phyloP scores from a whole-genome alignment of 1,140 invertebrate genomes.

The Neodiprion virginianus region DNA sequence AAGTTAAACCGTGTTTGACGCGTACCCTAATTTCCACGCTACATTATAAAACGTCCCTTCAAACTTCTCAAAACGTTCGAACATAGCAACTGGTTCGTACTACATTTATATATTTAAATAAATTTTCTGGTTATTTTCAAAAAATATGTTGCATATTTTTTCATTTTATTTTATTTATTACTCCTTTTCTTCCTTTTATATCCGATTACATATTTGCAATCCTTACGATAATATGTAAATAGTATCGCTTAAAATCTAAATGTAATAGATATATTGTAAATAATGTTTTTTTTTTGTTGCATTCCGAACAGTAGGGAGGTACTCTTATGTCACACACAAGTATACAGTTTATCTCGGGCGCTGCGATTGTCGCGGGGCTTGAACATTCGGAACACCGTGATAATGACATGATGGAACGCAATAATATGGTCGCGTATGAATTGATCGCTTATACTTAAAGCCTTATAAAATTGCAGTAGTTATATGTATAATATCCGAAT shows the following conservation, averaged over 20 bases:
- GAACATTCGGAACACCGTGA: no score
- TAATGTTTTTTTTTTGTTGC: not conserved
- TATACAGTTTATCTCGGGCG: no score
- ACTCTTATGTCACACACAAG: no score
- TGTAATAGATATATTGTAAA: not conserved
- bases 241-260: not conserved
- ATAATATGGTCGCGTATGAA: no score
- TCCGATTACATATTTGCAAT: not conserved
- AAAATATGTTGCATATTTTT: conserved; percentile 1
- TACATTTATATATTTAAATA: not conserved
- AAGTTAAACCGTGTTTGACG: not conserved
- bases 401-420: no score
- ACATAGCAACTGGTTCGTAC: not conserved
- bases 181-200: not conserved
- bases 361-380: no score
- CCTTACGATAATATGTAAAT: no score
- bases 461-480: no score
- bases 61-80: not conserved
- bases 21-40: not conserved
- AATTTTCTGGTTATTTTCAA: conserved; percentile 6
- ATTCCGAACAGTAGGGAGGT: not conserved
- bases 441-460: no score
- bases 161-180: not conserved
- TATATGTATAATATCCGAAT: no score
- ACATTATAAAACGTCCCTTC: not conserved